A percentile compares a stretch with the other conserved stretches of the same genome.
phyloP scores from a whole-genome alignment of 1,140 invertebrate species.

The Brachionus rubens region DNA sequence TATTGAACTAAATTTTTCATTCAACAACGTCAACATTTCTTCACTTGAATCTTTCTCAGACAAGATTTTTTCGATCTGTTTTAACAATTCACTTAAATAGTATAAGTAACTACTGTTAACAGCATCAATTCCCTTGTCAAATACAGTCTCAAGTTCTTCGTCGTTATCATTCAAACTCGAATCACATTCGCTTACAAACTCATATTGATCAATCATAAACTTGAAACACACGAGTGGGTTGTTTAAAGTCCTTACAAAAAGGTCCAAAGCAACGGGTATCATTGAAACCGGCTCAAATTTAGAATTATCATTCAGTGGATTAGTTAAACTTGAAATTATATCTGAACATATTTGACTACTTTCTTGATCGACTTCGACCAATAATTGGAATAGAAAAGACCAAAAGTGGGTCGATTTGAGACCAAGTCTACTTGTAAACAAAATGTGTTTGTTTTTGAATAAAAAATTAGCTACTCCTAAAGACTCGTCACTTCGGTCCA shows the following conservation, averaged over 20 bases:
- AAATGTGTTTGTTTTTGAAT: background rate
- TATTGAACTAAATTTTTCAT: background rate
- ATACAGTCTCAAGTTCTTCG: constrained; percentile 14
- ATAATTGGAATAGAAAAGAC: constrained; percentile 5
- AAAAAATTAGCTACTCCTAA: constrained; percentile 8
- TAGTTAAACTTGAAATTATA: background rate
- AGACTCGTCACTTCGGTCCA: constrained; percentile 6
- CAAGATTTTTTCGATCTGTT: background rate
- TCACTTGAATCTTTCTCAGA: background rate
- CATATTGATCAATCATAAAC: constrained; percentile 3
- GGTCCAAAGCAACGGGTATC: background rate
- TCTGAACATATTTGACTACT: background rate
- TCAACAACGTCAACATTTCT: background rate
- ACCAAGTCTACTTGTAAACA: background rate
- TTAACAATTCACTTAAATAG: constrained; percentile 10
- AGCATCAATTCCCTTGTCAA: constrained; percentile 12
- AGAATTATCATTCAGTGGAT: background rate
- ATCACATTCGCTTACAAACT: constrained; percentile 2
- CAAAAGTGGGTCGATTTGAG: background rate
- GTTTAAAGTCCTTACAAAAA: background rate
- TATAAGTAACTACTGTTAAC: background rate
- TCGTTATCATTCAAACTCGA: background rate
- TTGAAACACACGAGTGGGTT: background rate
- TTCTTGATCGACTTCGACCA: background rate
- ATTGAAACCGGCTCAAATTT: constrained; percentile 5